phyloP scores from a whole-genome alignment of 1,140 invertebrate species.

The Acromyrmex echinatior region DNA sequence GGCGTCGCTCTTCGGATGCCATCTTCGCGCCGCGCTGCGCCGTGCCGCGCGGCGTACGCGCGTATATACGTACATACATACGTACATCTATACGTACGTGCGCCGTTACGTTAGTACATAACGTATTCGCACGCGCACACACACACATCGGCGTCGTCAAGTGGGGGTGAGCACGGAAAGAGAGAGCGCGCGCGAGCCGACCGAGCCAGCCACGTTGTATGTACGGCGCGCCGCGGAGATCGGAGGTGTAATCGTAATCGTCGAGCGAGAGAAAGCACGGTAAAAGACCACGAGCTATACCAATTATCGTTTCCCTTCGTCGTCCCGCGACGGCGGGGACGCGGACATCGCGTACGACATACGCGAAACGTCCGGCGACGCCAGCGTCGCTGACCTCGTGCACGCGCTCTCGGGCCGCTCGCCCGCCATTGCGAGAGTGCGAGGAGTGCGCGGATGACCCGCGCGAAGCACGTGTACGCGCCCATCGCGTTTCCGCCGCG shows the following conservation, averaged over 20 bases:
- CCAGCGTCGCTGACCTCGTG: conserved; percentile 6
- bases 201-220: conserved; percentile 56
- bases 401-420: conserved; percentile 17
- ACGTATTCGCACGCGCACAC: not conserved
- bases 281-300: not conserved
- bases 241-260: conserved; percentile 8
- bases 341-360: not conserved
- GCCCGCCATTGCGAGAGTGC: not conserved
- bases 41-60: conserved; percentile 68
- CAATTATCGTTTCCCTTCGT: not conserved
- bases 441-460: no score
- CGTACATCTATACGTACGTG: not conserved
- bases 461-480: not conserved
- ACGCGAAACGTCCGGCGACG: not conserved
- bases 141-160: not conserved
- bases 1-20: conserved; percentile 85
- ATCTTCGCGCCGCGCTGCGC: conserved; percentile 81
- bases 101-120: no score
- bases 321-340: not conserved
- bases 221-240: conserved; percentile 14
- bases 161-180: not conserved
- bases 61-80: conserved; percentile 49
- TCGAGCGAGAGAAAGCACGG: not conserved
- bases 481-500: not conserved
- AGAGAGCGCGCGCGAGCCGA: conserved; percentile 23